These are phyloP conservation scores for Chrysocyon brachyurus DNA, from an alignment of 2,797 vertebrate genomes.

Conservation along the genomic window DNA sequence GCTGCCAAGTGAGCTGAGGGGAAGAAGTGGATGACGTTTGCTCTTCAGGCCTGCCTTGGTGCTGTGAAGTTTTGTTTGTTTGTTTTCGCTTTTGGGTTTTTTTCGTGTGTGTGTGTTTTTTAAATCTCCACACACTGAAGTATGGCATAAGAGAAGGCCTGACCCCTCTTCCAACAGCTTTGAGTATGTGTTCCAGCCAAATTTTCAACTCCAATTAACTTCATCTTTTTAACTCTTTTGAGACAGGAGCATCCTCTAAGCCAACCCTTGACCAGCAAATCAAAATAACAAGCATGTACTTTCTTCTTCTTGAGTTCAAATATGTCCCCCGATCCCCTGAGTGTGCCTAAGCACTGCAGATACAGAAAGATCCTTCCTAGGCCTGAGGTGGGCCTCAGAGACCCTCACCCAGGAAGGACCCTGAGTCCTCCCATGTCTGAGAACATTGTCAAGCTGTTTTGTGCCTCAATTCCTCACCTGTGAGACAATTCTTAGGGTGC, in stretches of 20 bases:
- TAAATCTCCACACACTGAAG: neutral
- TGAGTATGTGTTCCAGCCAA: neutral
- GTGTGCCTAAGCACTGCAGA: neutral
- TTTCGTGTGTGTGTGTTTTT: neutral
- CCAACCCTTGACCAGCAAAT: neutral
- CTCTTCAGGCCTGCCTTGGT: neutral
- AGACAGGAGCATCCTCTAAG: neutral
- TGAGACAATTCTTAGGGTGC: neutral
- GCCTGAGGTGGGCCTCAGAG: neutral
- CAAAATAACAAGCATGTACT: neutral
- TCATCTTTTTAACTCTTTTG: constrained; percentile 29
- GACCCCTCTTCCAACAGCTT: neutral
- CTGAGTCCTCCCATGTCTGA: accelerated
- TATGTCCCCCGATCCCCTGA: accelerated
- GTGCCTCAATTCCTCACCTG: neutral
- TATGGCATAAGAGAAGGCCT: neutral
- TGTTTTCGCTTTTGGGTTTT: neutral
- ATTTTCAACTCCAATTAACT: neutral
- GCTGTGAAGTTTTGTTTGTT: neutral
- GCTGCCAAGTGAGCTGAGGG: neutral
- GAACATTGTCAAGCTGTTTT: neutral
- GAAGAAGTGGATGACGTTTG: neutral
- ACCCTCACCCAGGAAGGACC: neutral
- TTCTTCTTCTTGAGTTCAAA: neutral
- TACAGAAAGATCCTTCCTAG: neutral